Conservation (phyloP, 2,888 invertebrate genomes). For the Orthonevra nobilis region DNA sequence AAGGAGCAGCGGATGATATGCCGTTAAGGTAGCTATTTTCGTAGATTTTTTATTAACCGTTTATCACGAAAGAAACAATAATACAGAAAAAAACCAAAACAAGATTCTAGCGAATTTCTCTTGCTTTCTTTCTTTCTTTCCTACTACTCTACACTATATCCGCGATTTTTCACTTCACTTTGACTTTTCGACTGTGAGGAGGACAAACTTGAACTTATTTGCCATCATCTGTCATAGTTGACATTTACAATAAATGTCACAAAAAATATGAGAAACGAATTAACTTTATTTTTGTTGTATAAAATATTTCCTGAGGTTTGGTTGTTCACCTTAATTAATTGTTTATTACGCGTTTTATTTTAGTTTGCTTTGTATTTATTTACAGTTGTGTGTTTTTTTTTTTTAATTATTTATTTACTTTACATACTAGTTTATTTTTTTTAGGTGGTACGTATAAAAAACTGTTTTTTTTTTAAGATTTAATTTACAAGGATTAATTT, state of each 20-base stretch:
- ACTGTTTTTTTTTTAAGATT: constrained; percentile 23
- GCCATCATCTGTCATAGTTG: no score
- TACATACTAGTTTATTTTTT: constrained; percentile 20
- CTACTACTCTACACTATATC: no score
- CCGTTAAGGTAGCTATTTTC: constrained; percentile 74
- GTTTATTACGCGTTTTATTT: constrained; percentile 54
- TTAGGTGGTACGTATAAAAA: constrained; percentile 58
- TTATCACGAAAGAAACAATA: constrained; percentile 23
- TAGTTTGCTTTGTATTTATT: constrained; percentile 52
- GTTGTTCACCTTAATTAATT: constrained; percentile 37
- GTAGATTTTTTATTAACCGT: constrained; percentile 71
- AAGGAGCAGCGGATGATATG: constrained; percentile 75
- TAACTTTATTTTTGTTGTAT: constrained; percentile 2
- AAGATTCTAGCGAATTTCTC: neutral
- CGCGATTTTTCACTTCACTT: no score
- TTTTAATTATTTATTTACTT: no score
- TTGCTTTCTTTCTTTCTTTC: neutral
- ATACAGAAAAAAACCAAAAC: neutral
- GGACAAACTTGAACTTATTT: no score
- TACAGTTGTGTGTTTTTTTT: constrained; percentile 10
- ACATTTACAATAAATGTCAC: no score
- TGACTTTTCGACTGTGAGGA: no score
- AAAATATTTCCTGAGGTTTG: constrained; percentile 64
- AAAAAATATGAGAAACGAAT: no score
- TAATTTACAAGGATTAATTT: neutral